Evolutionary conservation across 2,113 vertebrate genomes (phyloP).

Genomic region (Orcinus orca): DNA sequence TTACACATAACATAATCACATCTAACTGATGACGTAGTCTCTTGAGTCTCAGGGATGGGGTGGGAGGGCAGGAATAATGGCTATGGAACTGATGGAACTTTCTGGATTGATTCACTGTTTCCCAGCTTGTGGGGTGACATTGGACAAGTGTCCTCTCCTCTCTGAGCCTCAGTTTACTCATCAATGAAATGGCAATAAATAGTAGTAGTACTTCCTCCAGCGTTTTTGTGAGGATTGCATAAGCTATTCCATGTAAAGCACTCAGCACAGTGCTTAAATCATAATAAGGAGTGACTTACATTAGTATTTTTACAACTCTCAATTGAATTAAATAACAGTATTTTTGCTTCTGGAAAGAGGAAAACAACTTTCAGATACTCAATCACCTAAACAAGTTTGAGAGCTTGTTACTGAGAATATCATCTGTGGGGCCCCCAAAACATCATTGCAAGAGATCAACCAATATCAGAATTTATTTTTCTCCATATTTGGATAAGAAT

Average conservation of each 20-base stretch:
- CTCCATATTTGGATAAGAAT: not conserved
- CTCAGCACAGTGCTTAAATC: not conserved
- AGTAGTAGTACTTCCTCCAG: not conserved
- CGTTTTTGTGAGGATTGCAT: not conserved
- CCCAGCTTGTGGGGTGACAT: not conserved
- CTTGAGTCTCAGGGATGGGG: not conserved
- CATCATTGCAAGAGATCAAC: not conserved
- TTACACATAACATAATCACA: not conserved
- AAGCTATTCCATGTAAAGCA: not conserved
- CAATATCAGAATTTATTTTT: not conserved
- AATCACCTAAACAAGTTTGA: not conserved
- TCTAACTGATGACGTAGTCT: not conserved
- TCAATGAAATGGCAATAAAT: not conserved
- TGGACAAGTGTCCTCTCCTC: not conserved
- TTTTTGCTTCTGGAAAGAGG: constrained; percentile 31
- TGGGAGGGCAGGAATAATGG: not conserved
- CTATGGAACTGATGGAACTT: not conserved
- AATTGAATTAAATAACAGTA: not conserved
- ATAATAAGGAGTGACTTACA: not conserved
- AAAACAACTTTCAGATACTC: not conserved
- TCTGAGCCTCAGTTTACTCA: not conserved
- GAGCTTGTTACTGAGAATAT: not conserved
- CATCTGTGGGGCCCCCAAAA: not conserved
- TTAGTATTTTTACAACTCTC: not conserved
- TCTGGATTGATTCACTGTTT: not conserved